Evolutionary conservation across 2,797 vertebrate species (phyloP), one percentile per base, ranked within the genome.

Genomic region (Gadopsis bispinosus): DNA sequence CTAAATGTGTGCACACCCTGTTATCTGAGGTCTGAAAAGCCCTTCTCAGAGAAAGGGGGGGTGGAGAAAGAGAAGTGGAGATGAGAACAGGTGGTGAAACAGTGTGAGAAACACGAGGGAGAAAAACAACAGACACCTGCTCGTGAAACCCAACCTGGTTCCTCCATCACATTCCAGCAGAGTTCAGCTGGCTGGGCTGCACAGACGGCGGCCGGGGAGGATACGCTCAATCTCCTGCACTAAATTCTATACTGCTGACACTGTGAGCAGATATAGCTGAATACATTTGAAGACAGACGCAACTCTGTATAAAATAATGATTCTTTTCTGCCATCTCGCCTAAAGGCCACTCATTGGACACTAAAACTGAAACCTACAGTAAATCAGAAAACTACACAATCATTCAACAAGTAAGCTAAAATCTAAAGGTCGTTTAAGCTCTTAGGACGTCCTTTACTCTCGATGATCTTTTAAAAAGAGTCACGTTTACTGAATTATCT

Each of bases 71-170:
- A 35, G 19, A 35, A 85, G 80, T 69, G 31, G 87, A 84, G 86
- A 85, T 77, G 75, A 85, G 90, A 92, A 92, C 91, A 94, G 91
- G 93, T 92, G 92, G 92, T 41, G 67, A 59, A 83, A 87, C 83
- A 91, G 92, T 89, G 88, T 92, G 92, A 92, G 92, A 88, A 88
- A 84, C 78, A 73, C 73, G 75, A 83, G 81, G 87, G 84, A 88
- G 87, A 75, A 83, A 91, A 89, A 91, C 89, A 87, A 94, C 83
- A 87, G 87, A 95, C 95, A 96, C 95, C 96, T 96, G 95, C 91
- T 93, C 86, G 80, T 95, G 96, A 96, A 97, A 97, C 94, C 93
- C 89, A 94, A 95, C 95, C 93, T 95, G 95, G 92, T 91, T 94
- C 90, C 94, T 94, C 93, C 60, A 68, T 94, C 88, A 93, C 95